Percentiles rank a stretch among this genome's conserved stretches.
Evolutionary conservation across 2,888 invertebrate genomes (phyloP).

Genomic region (Eupithecia dodoneata): DNA sequence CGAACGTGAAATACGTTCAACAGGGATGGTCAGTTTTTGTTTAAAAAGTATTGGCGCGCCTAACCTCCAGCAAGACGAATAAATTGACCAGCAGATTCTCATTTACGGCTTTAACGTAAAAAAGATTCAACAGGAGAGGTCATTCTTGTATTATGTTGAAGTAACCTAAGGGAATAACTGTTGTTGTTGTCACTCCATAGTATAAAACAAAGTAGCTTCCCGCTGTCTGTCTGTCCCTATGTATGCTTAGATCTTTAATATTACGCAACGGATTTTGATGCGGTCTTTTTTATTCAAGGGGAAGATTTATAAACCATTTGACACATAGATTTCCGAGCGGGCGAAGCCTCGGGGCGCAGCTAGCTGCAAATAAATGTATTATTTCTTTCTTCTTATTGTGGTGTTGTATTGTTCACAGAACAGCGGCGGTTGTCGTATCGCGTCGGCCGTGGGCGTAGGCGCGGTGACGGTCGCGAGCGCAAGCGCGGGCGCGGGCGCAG

Average conservation of each 20-base stretch:
- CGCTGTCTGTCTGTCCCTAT: no score
- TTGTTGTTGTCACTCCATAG: background rate
- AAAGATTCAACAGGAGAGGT: background rate
- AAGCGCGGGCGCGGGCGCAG: slow-evolving; percentile 78
- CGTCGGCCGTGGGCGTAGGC: slow-evolving; percentile 74
- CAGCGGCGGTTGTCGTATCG: slow-evolving; percentile 78
- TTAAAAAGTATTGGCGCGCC: no score
- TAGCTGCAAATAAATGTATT: background rate
- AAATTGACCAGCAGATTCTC: background rate
- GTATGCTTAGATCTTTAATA: no score
- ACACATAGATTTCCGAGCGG: no score
- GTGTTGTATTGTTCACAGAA: slow-evolving; percentile 60
- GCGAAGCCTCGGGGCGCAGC: no score
- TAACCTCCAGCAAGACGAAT: background rate
- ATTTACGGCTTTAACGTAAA: background rate
- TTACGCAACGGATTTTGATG: no score
- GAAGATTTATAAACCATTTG: no score
- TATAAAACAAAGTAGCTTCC: no score
- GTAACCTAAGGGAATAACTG: background rate
- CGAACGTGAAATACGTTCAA: no score
- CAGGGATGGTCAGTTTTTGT: no score
- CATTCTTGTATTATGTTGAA: background rate
- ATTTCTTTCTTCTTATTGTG: background rate
- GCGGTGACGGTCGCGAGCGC: slow-evolving; percentile 81
- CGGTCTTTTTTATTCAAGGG: no score